Percentiles rank a stretch among this genome's conserved stretches.
Conservation (phyloP, 2,797 vertebrate species). For the Chelon labrosus region DNA sequence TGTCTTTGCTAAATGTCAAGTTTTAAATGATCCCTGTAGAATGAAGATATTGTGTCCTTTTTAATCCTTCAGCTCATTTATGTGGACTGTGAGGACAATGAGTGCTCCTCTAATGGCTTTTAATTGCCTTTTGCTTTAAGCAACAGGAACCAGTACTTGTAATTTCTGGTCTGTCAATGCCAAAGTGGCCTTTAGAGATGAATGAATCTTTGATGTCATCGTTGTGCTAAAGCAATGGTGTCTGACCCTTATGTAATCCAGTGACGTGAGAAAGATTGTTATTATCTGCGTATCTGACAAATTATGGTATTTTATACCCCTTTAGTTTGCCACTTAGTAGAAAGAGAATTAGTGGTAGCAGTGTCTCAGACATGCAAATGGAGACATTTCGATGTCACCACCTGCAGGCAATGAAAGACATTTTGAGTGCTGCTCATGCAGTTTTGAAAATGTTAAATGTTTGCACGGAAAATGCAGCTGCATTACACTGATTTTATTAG, state of each 20-base stretch:
- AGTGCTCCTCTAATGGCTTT: conserved; percentile 27
- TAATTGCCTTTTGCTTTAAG: conserved; percentile 36
- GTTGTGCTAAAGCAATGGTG: conserved; percentile 10
- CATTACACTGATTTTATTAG: no score
- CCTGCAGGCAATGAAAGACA: background rate
- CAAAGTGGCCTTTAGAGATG: conserved; percentile 25
- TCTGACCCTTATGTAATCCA: conserved; percentile 1
- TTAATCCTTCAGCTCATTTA: conserved; percentile 1
- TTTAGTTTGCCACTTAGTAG: background rate
- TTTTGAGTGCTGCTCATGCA: background rate
- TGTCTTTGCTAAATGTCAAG: conserved; percentile 19
- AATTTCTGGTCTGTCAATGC: conserved; percentile 23
- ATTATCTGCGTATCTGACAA: conserved; percentile 1
- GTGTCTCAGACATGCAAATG: background rate
- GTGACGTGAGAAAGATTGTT: conserved; percentile 8
- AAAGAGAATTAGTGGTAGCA: background rate
- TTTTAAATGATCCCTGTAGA: conserved; percentile 19
- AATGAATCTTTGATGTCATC: conserved; percentile 54
- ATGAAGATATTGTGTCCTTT: conserved; percentile 5
- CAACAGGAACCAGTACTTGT: conserved; percentile 23
- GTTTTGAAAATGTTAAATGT: background rate
- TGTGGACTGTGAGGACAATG: conserved; percentile 19
- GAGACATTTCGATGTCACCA: background rate
- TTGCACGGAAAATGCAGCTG: no score
- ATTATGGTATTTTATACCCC: background rate